Evolutionary conservation across 2,113 vertebrate species (phyloP), one percentile per base, ranked within the genome.

Genomic region (Oreotrochilus melanogaster): DNA sequence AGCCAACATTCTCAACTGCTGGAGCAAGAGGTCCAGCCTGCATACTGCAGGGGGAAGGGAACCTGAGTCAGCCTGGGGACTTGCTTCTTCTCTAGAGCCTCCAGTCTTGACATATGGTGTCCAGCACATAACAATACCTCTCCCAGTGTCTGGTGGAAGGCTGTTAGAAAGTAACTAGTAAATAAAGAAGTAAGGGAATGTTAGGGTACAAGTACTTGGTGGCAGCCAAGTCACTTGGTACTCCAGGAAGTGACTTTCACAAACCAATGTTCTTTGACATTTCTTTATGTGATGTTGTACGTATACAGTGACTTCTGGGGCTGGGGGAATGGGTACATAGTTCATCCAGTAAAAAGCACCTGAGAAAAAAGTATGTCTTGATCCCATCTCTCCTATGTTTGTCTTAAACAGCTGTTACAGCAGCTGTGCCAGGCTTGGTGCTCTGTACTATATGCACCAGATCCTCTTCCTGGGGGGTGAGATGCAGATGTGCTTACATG

Each of bases 71-170:
- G 4, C 12, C 11, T 43, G 27, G 9, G 30, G 4, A 6, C 18
- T 48, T 76, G 33, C 42, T 86, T 37, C 53, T 86, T 85, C 39
- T 85, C 47, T 43, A 27, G 31, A 85, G 33, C 33, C 30, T 84
- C 43, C 30, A 39, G 3, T 27, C 31, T 62, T 57, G 56, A 10
- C 31, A 14, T 0, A 0, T 39, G 19, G 18, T 56, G 39, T 79
- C 23, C 37, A 70, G 27, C 15, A 23, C 37, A 62, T 85, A 8
- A 78, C 76, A 70, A 61, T 30, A 19, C 22, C 39, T 83, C 66
- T 54, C n/a, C 47, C 28, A 35, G 5, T 24, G 42, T 23, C 23
- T 90, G 18, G n/a, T 27, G 22, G 42, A 69, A 83, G 14, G 7
- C 19, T 86, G 39, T 33, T 84, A 31, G 42, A 64, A 74, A 87